Base-by-base conservation (phyloP, 2,797 vertebrate species). In the Dipus sagitta region DNA sequence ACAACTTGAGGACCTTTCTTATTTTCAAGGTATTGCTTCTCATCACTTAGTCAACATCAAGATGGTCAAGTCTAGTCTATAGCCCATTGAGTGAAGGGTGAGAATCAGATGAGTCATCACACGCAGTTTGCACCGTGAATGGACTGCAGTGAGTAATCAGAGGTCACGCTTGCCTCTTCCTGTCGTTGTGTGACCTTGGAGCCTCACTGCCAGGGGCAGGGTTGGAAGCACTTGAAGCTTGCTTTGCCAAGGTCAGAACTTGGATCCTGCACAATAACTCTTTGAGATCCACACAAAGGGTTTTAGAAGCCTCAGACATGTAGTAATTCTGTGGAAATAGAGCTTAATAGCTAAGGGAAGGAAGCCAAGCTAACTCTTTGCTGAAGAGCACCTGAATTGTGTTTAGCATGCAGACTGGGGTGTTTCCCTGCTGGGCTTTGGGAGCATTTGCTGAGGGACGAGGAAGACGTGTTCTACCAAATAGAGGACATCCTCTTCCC, bases 221-320 rank as follows among this genome's bases (percentile, higher is more conserved):
- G 34, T 87, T 80, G 79, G 88, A 94, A 88, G 72, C 52, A 94
- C 93, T 84, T 77, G 18, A 74, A 68, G 65, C 32, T 92, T 93
- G 77, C 71, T 94, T 86, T 94, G 96, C 68, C 88, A 94, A 94
- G 74, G 75, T 82, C 9, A 8, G 4, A 94, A 94, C 92, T 92
- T 96, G 90, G 79, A 96, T 88, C 17, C 23, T 84, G 32, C 42
- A 88, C 71, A 96, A 68, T 76, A 88, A 86, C 76, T 83, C 28
- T 94, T 92, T 96, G 93, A 96, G 62, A 93, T 71, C 21, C 79
- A 88, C 92, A 93, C 92, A 96, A 94, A 96, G 83, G 42, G n/a
- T 88, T 96, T 97, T 91, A 94, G 90, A 96, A 96, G 67, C 60
- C 90, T 95, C 88, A 95, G 90, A 85, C 96, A 87, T 91, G 85